These are phyloP conservation scores for Melanostoma mellinum DNA, from an alignment of 2,888 invertebrate genomes.

Conservation along the genomic window DNA sequence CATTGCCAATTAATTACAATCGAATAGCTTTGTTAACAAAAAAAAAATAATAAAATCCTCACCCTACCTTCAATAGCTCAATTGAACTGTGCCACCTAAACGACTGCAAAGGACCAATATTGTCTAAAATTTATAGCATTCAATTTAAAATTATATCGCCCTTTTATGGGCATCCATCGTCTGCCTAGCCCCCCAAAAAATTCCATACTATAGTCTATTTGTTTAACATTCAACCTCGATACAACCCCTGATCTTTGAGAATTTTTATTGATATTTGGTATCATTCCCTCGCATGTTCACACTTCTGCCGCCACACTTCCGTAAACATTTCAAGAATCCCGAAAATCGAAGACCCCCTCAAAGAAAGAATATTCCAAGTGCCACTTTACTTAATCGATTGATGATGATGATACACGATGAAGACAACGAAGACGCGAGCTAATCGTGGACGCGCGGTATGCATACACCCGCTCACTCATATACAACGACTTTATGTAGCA, in stretches of 20 bases:
- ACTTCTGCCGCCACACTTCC: conserved; percentile 57
- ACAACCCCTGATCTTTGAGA: conserved; percentile 67
- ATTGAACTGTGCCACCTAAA: conserved; percentile 55
- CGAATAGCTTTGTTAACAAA: conserved; percentile 24
- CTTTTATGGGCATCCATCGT: conserved; percentile 46
- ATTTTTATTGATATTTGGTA: conserved; percentile 70
- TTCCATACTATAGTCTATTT: conserved; percentile 59
- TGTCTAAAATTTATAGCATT: conserved; percentile 66
- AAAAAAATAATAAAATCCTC: conserved; percentile 27
- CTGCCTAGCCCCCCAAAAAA: conserved; percentile 8
- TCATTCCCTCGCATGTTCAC: conserved; percentile 26
- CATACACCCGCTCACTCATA: conserved; percentile 55
- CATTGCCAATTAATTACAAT: conserved; percentile 62
- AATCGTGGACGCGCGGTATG: conserved; percentile 60
- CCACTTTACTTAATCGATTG: conserved; percentile 72
- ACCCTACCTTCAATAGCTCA: conserved; percentile 55
- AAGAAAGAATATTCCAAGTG: conserved; percentile 47
- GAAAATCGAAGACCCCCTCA: background rate
- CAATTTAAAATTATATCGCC: conserved; percentile 71
- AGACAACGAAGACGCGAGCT: conserved; percentile 30
- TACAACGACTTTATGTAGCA: background rate
- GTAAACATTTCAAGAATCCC: conserved; percentile 66
- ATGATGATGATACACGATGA: conserved; percentile 70
- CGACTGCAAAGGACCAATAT: conserved; percentile 45
- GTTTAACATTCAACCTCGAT: conserved; percentile 71